Evolutionary conservation across 1,140 invertebrate genomes (phyloP).

Genomic region (Helicoverpa zea): DNA sequence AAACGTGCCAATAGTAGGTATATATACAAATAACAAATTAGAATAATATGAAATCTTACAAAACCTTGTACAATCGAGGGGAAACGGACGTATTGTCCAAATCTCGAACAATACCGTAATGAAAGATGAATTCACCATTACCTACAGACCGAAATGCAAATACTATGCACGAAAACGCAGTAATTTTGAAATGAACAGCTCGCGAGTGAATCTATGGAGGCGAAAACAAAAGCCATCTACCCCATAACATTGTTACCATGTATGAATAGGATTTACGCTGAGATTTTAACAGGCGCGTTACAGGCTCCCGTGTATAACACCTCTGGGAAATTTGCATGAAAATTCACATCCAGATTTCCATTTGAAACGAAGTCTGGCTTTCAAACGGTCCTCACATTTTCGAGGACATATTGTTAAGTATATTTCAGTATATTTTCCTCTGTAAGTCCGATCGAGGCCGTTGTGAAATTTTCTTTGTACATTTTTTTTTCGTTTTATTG

Average conservation of each 20-base stretch:
- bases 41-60: too few species aligned
- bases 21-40: too few species aligned
- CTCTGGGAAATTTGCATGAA: constrained; percentile 51
- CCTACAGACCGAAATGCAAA: too few species aligned
- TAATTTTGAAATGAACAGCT: too few species aligned
- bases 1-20: too few species aligned
- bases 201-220: constrained; percentile 6
- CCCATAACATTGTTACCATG: constrained; percentile 45
- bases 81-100: too few species aligned
- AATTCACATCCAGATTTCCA: constrained; percentile 53
- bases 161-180: neutral
- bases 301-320: constrained; percentile 45
- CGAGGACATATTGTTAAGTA: constrained; percentile 46
- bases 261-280: constrained; percentile 43
- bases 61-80: too few species aligned
- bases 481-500: neutral
- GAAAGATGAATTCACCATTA: too few species aligned
- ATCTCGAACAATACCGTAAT: too few species aligned
- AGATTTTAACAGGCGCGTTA: constrained; percentile 46
- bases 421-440: constrained; percentile 30
- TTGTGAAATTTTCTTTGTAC: neutral
- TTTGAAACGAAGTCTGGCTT: constrained; percentile 51
- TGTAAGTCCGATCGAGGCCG: constrained; percentile 22
- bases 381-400: constrained; percentile 38
- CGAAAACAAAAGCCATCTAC: constrained; percentile 35